Base-by-base conservation (phyloP, 2,797 vertebrate genomes). In the Lates japonicus region DNA sequence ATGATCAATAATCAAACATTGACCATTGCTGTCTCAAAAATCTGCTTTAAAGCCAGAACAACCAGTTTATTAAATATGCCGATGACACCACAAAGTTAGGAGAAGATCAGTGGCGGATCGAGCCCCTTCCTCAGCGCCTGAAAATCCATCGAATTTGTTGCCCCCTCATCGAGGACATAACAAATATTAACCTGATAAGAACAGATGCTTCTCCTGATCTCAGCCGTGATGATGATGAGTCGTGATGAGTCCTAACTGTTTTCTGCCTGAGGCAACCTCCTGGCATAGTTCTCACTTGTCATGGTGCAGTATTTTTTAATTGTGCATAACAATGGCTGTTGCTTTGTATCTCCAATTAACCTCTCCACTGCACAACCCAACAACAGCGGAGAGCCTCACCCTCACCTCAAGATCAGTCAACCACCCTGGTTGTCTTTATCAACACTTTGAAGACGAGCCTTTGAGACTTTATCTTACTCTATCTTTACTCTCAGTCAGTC, bases 131-230 rank as follows among this genome's bases (percentile, higher is more conserved):
- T 29, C 25, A 29, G 25, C 35, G 1, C 5, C 35, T 35, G 35
- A 35, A 7, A 35, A 35, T 35, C 35, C 5, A 35, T 35, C 35
- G 0, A 51, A n/a, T 51, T 54, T 54, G 10, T 14, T 13, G 10
- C 13, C 22, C 5, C 9, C 51, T 25, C 8, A 22, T 9, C n/a
- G 9, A 20, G 7, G 10, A 55, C 57, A 4, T 33, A 33, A 19
- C 8, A 59, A 17, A n/a, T 20, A 22, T 60, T 39, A 59, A 59
- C 35, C 33, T 35, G 52, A 54, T 20, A 51, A 10, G 25, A 29
- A 59, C 33, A 59, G 57, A 60, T 37, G 8, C 33, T 59, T 4
- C 57, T 37, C 57, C n/a, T 59, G 57, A 59, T 39, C 58, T 60
- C 41, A 22, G 58, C 35, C n/a, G n/a, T n/a, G n/a, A n/a, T n/a